phyloP scores from a whole-genome alignment of 2,797 vertebrate species.

The Semotilus atromaculatus region DNA sequence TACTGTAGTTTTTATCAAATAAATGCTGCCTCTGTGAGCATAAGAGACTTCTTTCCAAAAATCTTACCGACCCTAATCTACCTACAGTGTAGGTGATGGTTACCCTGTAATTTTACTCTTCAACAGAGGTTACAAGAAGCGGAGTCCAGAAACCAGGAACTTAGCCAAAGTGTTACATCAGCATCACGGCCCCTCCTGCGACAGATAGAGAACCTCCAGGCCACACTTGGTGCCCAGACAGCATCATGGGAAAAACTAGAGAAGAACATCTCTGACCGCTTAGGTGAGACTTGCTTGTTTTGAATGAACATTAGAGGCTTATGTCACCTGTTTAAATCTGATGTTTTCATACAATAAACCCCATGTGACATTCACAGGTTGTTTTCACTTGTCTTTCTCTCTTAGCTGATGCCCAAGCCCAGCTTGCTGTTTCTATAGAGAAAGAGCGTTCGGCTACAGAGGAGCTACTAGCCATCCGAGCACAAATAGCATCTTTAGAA shows the following conservation, averaged over 20 bases:
- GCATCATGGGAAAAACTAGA: slow-evolving; percentile 95
- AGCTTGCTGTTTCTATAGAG: slow-evolving; percentile 91
- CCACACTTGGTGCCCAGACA: slow-evolving; percentile 89
- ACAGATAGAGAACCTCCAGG: slow-evolving; percentile 97
- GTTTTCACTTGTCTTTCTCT: background rate
- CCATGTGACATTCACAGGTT: background rate
- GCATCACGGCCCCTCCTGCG: slow-evolving; percentile 92
- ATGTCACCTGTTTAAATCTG: background rate
- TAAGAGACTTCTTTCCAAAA: background rate
- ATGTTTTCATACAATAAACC: background rate
- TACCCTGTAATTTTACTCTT: background rate
- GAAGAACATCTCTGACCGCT: slow-evolving; percentile 93
- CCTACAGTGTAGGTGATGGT: background rate
- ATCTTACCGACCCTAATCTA: background rate
- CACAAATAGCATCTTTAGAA: slow-evolving; percentile 88
- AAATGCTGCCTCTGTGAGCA: background rate
- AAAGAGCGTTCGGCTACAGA: slow-evolving; percentile 91
- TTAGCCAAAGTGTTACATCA: slow-evolving; percentile 94
- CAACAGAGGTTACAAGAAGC: slow-evolving; percentile 92
- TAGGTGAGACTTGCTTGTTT: slow-evolving; percentile 78
- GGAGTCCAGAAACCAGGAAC: slow-evolving; percentile 93
- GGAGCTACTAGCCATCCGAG: slow-evolving; percentile 86
- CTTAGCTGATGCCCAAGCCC: slow-evolving; percentile 89
- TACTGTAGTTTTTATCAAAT: background rate
- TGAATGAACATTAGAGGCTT: background rate